These are phyloP conservation scores for Drosophila truncata DNA, from an alignment of 1,140 invertebrate genomes.

Conservation along the genomic window DNA sequence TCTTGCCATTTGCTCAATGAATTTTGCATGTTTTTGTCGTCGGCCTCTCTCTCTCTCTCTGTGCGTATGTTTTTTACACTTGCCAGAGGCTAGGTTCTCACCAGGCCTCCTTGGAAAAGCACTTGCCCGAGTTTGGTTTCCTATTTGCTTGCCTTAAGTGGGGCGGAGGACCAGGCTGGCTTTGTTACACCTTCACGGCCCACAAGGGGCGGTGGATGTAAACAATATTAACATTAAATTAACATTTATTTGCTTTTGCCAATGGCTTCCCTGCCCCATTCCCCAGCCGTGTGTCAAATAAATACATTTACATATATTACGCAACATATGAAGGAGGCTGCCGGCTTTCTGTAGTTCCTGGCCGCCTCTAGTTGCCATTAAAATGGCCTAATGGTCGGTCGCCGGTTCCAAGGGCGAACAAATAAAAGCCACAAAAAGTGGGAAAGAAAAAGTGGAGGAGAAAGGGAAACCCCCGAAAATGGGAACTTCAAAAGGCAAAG, in stretches of 20 bases:
- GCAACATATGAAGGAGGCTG: slow-evolving; percentile 49
- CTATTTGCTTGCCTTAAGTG: slow-evolving; percentile 23
- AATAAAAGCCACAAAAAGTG: slow-evolving; percentile 24
- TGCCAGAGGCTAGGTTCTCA: slow-evolving; percentile 18
- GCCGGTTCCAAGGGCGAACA: slow-evolving; percentile 19
- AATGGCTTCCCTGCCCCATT: slow-evolving; percentile 17
- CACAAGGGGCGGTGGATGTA: slow-evolving; percentile 36
- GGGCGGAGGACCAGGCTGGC: not conserved
- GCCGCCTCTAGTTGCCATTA: slow-evolving; percentile 37
- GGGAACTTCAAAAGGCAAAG: slow-evolving; percentile 65
- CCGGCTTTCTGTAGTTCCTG: slow-evolving; percentile 22
- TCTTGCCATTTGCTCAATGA: slow-evolving; percentile 63
- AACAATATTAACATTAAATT: slow-evolving; percentile 80
- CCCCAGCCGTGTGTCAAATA: slow-evolving; percentile 44
- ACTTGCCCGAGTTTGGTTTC: slow-evolving; percentile 36
- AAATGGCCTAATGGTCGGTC: slow-evolving; percentile 44
- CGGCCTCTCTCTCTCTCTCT: not conserved
- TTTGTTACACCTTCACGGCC: slow-evolving; percentile 59
- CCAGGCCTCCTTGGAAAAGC: not conserved
- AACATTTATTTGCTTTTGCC: slow-evolving; percentile 78
- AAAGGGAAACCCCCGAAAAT: slow-evolving; percentile 21
- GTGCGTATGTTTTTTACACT: slow-evolving; percentile 35
- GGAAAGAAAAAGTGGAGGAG: not conserved
- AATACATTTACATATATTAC: slow-evolving; percentile 81
- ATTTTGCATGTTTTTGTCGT: slow-evolving; percentile 68